Evolutionary conservation across 2,113 vertebrate genomes (phyloP), one percentile per base, ranked within the genome.

Genomic region (Apistogramma diplotaenia): DNA sequence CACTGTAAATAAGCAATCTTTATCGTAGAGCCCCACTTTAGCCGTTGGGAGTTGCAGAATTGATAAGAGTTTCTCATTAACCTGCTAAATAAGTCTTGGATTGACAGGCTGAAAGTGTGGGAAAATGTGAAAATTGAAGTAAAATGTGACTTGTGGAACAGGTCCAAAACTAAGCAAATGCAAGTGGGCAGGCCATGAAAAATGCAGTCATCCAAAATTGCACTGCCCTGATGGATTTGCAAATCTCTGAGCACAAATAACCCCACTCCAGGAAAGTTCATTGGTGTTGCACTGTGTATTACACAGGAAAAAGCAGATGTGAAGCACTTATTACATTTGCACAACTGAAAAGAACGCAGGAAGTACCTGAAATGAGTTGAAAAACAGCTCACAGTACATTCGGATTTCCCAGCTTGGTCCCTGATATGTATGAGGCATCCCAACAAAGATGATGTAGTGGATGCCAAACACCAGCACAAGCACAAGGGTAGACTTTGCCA

Each of bases 351-450:
- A 16, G 21, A 31, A 23, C 1, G 40, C 31, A 13, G 2, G 33
- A 46, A 60, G 18, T 86, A 97, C 97, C 97, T 98, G 97, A 79
- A 98, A 97, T 1, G 97, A 97, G 88, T 97, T 98, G 93, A 97
- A 97, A 92, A 98, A 98, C 25, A 98, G 95, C 81, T 98, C 97
- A 65, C 92, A 97, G 94, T 97, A 96, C 97, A 98, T 97, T 65
- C 97, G 95, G 59, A 97, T 90, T 90, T 98, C 95, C 97, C 97
- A 98, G 65, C 94, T 95, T 0, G 92, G 75, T 1, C 97, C 96
- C 0, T 93, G 82, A 71, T 96, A 95, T 1, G 96, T 96, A 78
- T 97, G 96, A 1, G 96, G 96, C 93, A 97, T 94, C 59, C 96
- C 96, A 12, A 97, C 94, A 61, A 98, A 98, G 84, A 98, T 89